Conservation (phyloP, 2,113 vertebrate species). For the Erpornis zantholeuca region DNA sequence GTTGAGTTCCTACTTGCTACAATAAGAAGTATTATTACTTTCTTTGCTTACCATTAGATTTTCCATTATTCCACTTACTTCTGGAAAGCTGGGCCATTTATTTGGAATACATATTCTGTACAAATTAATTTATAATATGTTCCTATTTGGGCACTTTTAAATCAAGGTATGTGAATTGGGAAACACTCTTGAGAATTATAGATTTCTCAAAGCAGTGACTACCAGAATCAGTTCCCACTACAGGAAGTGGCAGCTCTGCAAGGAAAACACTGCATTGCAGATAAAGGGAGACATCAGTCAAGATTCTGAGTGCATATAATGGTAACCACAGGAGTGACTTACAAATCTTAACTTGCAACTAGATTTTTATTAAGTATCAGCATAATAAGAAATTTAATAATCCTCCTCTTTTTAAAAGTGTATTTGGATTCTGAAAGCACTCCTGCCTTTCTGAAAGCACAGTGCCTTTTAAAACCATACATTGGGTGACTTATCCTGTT, state of each 20-base stretch:
- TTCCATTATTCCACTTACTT: background rate
- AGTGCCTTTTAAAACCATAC: background rate
- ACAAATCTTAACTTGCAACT: background rate
- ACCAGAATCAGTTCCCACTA: background rate
- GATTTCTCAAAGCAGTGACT: background rate
- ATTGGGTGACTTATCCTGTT: background rate
- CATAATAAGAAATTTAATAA: background rate
- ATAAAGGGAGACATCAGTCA: background rate
- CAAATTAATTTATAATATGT: background rate
- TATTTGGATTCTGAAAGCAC: background rate
- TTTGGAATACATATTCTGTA: background rate
- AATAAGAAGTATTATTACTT: background rate
- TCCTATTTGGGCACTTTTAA: background rate
- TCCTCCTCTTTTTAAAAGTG: background rate
- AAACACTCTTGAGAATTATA: background rate
- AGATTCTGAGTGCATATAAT: background rate
- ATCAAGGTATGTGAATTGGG: background rate
- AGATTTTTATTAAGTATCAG: background rate
- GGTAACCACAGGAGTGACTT: background rate
- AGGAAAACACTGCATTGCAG: conserved; percentile 14
- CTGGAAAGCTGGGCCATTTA: background rate
- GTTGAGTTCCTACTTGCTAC: background rate
- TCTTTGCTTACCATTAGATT: background rate
- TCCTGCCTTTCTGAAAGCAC: background rate
- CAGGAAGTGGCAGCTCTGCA: background rate